A percentile compares a stretch with the other conserved stretches of the same genome.
Evolutionary conservation across 1,140 invertebrate genomes (phyloP).

Genomic region (Maconellicoccus hirsutus): DNA sequence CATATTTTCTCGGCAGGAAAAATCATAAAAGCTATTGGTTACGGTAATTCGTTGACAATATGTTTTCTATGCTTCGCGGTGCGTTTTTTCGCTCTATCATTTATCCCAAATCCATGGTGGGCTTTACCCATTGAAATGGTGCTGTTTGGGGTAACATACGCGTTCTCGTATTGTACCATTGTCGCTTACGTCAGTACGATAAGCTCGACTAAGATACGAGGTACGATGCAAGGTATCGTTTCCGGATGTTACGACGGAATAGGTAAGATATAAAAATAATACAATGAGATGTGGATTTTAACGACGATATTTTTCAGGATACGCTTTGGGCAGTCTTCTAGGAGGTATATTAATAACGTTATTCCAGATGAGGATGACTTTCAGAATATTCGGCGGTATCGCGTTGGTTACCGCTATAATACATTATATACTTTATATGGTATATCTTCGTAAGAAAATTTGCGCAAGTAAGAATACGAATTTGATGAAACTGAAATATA

Average conservation of each 20-base stretch:
- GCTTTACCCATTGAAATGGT: constrained; percentile 52
- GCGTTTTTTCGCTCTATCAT: constrained; percentile 50
- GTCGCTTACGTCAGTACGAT: constrained; percentile 47
- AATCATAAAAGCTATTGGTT: constrained; percentile 56
- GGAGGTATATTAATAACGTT: background rate
- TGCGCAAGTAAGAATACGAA: background rate
- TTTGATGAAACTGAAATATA: background rate
- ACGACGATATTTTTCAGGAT: background rate
- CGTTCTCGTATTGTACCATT: constrained; percentile 62
- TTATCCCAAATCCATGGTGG: constrained; percentile 61
- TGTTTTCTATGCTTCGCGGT: constrained; percentile 58
- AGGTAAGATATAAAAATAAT: background rate
- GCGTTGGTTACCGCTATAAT: background rate
- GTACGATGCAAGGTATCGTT: constrained; percentile 9
- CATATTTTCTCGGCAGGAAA: constrained; percentile 42
- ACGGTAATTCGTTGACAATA: constrained; percentile 54
- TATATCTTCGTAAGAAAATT: background rate
- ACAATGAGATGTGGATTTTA: no score
- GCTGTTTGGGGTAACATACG: constrained; percentile 66
- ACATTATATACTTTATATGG: background rate
- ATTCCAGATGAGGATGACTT: background rate
- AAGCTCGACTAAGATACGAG: background rate
- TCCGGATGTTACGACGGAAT: constrained; percentile 8
- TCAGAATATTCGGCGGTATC: constrained; percentile 5
- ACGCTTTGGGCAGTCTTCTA: background rate